Evolutionary conservation across 2,888 invertebrate species (phyloP), one percentile per base, ranked within the genome.

Genomic region (Agonopterix heracliana): DNA sequence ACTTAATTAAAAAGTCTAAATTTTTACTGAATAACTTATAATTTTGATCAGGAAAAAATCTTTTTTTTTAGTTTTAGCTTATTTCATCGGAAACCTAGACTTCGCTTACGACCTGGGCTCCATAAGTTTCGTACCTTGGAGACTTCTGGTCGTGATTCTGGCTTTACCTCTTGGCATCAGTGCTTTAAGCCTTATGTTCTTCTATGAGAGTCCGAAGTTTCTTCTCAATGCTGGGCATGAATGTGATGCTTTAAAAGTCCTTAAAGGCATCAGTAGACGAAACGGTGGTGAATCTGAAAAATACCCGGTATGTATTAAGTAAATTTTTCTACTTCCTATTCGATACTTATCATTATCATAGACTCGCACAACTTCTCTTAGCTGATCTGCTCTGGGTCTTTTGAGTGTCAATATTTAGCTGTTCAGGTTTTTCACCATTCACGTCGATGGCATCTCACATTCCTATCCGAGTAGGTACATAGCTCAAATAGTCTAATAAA

Each of bases 171-270:
- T 90, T 41, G 65, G 92, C 1, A 55, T 91, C 3, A 90, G 92
- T 41, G 89, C 89, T 0, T 49, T 90, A 11, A 69, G 88, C 0
- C 68, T 91, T 12, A 76, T 85, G 44, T 79, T 89, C 49, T 84
- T 90, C 53, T 90, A 92, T 10, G 94, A 94, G 70, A 93, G 93
- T 66, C 93, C 94, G 0, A 93, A 93, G 70, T 94, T 92, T 67
- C 73, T 93, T 9, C 89, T 93, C 76, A 89, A 90, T 26, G 85
- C 87, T 50, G 91, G 92, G 8, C 76, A 78, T 34, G 89, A 90
- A 50, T 78, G 85, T 2, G 85, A 91, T 57, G 92, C 93, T 0
- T 59, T 93, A 34, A 55, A 78, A 11, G 80, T 92, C n/a, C 87
- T 93, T 54, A 71, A 66, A 49, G 80, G 67, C 50, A 91, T 93